These are phyloP conservation scores for Philaethria dido DNA, from an alignment of 2,888 invertebrate genomes.

Conservation along the genomic window DNA sequence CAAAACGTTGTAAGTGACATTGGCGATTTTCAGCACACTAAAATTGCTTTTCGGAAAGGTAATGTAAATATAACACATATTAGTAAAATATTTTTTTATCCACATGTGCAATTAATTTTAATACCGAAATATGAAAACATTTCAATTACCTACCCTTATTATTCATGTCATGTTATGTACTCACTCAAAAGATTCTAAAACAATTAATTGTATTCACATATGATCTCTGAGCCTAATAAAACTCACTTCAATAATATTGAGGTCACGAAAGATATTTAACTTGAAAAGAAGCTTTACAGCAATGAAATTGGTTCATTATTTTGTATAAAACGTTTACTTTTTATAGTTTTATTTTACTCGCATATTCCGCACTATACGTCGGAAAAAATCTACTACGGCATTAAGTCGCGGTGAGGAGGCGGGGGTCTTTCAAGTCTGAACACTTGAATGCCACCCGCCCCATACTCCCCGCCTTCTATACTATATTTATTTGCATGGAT, in stretches of 20 bases:
- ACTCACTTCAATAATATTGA: slow-evolving; percentile 2
- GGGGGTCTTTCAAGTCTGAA: slow-evolving; percentile 68
- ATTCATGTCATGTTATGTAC: background rate
- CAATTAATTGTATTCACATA: too few relatives aligned
- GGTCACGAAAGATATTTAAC: slow-evolving; percentile 1
- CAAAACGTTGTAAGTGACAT: slow-evolving; percentile 43
- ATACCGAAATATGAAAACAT: too few relatives aligned
- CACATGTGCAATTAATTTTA: too few relatives aligned
- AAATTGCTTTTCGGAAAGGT: background rate
- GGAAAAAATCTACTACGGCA: slow-evolving; percentile 76
- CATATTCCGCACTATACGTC: slow-evolving; percentile 60
- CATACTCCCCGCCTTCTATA: slow-evolving; percentile 51
- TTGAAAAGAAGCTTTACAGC: slow-evolving; percentile 19
- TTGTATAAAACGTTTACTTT: slow-evolving; percentile 36
- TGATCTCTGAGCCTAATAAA: background rate
- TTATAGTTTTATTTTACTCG: slow-evolving; percentile 43
- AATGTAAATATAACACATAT: background rate
- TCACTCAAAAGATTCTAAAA: background rate
- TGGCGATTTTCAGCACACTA: slow-evolving; percentile 22
- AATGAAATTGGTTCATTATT: slow-evolving; percentile 43
- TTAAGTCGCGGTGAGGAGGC: slow-evolving; percentile 67
- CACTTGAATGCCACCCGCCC: slow-evolving; percentile 65
- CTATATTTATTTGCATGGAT: slow-evolving; percentile 79
- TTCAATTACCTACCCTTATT: too few relatives aligned
- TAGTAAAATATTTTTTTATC: too few relatives aligned